Conservation (phyloP, 1,140 invertebrate species). For the Brachystomella parvula region DNA sequence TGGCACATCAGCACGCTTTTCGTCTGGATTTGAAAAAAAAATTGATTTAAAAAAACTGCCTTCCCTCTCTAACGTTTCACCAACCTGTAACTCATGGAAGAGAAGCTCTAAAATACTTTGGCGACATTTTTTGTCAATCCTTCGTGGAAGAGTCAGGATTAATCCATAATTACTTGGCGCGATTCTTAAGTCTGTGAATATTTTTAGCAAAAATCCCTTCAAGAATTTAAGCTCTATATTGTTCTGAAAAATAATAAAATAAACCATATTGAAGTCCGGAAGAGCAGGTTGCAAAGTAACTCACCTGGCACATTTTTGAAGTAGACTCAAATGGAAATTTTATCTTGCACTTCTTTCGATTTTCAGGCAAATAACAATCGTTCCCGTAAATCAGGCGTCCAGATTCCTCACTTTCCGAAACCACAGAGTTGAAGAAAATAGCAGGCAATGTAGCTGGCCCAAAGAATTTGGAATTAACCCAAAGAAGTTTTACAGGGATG, state of each 20-base stretch:
- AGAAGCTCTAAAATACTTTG: constrained; percentile 30
- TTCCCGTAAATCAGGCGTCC: constrained; percentile 46
- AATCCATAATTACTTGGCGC: constrained; percentile 45
- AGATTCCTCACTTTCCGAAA: constrained; percentile 46
- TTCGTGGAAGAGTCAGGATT: constrained; percentile 47
- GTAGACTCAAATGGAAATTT: constrained; percentile 48
- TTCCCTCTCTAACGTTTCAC: background rate
- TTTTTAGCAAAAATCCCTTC: constrained; percentile 45
- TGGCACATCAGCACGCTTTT: constrained; percentile 47
- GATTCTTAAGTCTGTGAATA: constrained; percentile 47
- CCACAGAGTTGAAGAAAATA: constrained; percentile 54
- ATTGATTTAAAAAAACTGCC: background rate
- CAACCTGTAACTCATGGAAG: constrained; percentile 31
- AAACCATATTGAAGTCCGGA: constrained; percentile 23
- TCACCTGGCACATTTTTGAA: constrained; percentile 50
- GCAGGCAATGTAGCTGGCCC: constrained; percentile 49
- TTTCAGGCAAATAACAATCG: constrained; percentile 49
- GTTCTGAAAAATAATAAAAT: constrained; percentile 39
- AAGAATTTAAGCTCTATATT: constrained; percentile 45
- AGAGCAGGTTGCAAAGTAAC: background rate
- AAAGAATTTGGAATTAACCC: constrained; percentile 7
- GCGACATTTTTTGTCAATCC: constrained; percentile 39
- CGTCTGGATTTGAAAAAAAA: constrained; percentile 33
- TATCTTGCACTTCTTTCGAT: constrained; percentile 40
- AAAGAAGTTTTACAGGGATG: background rate